A percentile compares a stretch with the other conserved stretches of the same genome.
phyloP scores from a whole-genome alignment of 2,797 vertebrate species.

The Sus cebifrons region DNA sequence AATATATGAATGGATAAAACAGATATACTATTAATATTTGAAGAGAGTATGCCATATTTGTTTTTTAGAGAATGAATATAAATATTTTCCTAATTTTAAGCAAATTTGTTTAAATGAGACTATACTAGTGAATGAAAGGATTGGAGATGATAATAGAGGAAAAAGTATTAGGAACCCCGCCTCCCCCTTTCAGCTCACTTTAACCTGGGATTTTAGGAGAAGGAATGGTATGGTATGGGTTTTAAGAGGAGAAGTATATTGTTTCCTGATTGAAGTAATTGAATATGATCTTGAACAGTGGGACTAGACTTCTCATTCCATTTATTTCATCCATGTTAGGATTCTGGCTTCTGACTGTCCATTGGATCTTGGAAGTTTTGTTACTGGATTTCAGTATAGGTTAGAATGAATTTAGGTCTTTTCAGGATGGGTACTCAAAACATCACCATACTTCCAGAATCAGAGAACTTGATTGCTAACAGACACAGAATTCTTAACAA shows the following conservation, averaged over 20 bases:
- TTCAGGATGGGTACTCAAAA: neutral
- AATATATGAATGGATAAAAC: neutral
- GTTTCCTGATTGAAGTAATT: slow-evolving; percentile 12
- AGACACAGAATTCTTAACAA: slow-evolving; percentile 40
- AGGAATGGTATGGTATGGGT: neutral
- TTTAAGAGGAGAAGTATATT: slow-evolving; percentile 12
- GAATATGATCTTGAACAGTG: neutral
- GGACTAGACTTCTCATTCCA: slow-evolving; percentile 19
- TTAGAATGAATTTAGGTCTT: neutral
- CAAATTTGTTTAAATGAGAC: slow-evolving; percentile 15
- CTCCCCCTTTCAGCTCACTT: neutral
- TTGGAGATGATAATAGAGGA: neutral
- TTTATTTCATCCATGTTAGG: neutral
- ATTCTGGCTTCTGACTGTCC: slow-evolving; percentile 6
- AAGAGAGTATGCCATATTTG: neutral
- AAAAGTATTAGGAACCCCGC: neutral
- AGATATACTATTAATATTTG: neutral
- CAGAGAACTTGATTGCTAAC: neutral
- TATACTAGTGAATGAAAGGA: slow-evolving; percentile 9
- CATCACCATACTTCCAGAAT: slow-evolving; percentile 15
- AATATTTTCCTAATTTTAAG: slow-evolving; percentile 55
- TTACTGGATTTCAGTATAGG: neutral
- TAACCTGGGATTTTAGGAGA: neutral
- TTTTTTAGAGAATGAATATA: slow-evolving; percentile 14
- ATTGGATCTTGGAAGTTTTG: neutral